Percentiles rank a stretch among this genome's conserved stretches.
These are phyloP conservation scores for Altica lythri DNA, from an alignment of 2,888 invertebrate genomes.

Conservation along the genomic window DNA sequence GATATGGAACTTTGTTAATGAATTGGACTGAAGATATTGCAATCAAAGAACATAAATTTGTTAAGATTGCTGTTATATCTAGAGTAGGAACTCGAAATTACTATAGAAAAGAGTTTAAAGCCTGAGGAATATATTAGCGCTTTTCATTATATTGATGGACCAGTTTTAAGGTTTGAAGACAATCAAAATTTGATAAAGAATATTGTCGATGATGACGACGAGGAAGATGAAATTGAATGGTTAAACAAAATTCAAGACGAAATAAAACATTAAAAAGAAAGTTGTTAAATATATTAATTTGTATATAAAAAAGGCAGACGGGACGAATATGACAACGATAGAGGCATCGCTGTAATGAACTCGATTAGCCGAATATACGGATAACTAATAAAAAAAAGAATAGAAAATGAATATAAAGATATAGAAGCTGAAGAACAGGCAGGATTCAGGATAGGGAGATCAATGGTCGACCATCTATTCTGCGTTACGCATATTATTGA, in stretches of 20 bases:
- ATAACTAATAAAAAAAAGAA: no score
- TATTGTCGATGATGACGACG: slow-evolving; percentile 12
- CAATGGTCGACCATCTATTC: no score
- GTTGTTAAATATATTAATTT: no score
- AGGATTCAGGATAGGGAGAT: no score
- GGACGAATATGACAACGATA: no score
- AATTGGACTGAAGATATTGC: slow-evolving; percentile 97
- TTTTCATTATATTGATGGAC: slow-evolving; percentile 43
- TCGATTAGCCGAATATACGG: no score
- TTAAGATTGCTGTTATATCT: slow-evolving; percentile 95
- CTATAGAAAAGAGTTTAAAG: slow-evolving; percentile 74
- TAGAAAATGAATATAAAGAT: no score
- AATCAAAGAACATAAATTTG: slow-evolving; percentile 85
- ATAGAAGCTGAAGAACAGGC: no score
- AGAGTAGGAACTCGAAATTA: slow-evolving; percentile 97
- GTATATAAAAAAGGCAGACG: no score
- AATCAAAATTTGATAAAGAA: slow-evolving; percentile 25
- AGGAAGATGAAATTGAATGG: slow-evolving; percentile 35
- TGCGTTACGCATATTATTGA: no score
- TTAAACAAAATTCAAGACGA: slow-evolving; percentile 28
- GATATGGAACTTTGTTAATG: slow-evolving; percentile 97
- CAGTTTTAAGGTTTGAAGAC: slow-evolving; percentile 26
- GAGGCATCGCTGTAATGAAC: no score
- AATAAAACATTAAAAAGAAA: no score
- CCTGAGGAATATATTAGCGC: slow-evolving; percentile 46